Evolutionary conservation across 2,797 vertebrate species (phyloP), one percentile per base, ranked within the genome.

Genomic region (Pyrocephalus nanus): DNA sequence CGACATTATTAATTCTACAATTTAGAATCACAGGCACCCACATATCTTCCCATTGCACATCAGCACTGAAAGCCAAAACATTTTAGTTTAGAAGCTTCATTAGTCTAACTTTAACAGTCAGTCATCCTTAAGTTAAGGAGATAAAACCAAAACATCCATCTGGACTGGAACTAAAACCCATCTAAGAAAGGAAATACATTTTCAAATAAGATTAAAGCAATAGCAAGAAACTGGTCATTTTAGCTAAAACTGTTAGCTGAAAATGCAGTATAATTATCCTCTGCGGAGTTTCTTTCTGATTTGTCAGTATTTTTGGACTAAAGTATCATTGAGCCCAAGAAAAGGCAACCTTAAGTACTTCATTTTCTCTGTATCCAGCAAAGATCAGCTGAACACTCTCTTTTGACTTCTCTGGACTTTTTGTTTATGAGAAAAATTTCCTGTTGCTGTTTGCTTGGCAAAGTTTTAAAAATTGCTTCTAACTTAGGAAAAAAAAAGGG

Each of bases 171-270:
- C 6, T 54, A 70, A 78, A 88, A 85, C 4, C 2, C 21, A 58
- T 5, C 22, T 70, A 54, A 79, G 43, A 62, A 69, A 77, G 11
- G 45, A 88, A 89, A 82, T 7, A n/a, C 0, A 45, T 66, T 82
- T 88, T 67, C 5, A 84, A 75, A 79, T 19, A 54, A 81, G 88
- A 86, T 36, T 45, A 88, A 80, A 92, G 85, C 30, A 66, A 25
- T n/a, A 69, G 23, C 34, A 78, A 75, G 43, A 82, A 74, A 84
- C 19, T 0, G 0, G 11, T 61, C 34, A 51, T 79, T 76, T 82
- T 66, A 72, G 60, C 32, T 72, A 45, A 74, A 77, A 26, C 30
- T 32, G 55, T 57, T 48, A 55, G 48, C 34, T 86, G 61, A 69
- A 79, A 92, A 70, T 14, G 54, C 30, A 73, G 26, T 14, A 15